Base-by-base conservation (phyloP, 2,113 vertebrate species). In the Protobothrops flavoviridis region DNA sequence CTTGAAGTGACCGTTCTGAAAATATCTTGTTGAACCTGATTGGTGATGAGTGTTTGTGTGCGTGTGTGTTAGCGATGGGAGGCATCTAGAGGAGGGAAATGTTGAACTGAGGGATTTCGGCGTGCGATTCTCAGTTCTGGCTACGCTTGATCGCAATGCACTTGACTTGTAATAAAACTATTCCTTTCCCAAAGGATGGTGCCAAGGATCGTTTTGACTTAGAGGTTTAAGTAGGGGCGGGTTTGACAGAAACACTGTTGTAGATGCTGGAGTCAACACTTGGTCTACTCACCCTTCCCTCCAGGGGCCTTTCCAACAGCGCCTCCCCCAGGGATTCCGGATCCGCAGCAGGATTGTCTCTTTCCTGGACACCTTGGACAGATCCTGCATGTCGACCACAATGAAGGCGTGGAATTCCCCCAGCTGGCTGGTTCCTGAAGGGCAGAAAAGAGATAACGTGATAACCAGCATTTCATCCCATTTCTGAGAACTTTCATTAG, bases 251-350 rank as follows among this genome's bases (percentile, higher is more conserved):
- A 69, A 69, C 29, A n/a, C 12, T 15, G 5, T 1, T 33, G 29
- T 33, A 81, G 17, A 81, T 39, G 2, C 7, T 81, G 74, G 74
- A 23, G 17, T 20, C 2, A 1, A 92, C 92, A 90, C 26, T 4
- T 9, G 24, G 74, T 3, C 13, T 26, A 94, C 98, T 97, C 91
- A 99, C 99, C 98, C 98, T 87, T 98, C 98, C 94, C 96, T 97
- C 99, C 99, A 99, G 87, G 97, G 97, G 0, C 99, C 99, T 48
- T 94, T 98, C 98, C 98, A 99, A 95, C 98, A 98, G n/a, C 98
- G 96, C 91, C 99, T 98, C 26, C 99, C 99, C 99, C 99, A 99
- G 4, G 99, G 99, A 94, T 99, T 99, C 95, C 97, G 98, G 93
- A 99, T 98, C 85, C 98, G 97, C 7, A 99, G 97, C 3, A 99